Evolutionary conservation across 2,888 invertebrate species (phyloP).

Genomic region (Tetramorium bicarinatum): DNA sequence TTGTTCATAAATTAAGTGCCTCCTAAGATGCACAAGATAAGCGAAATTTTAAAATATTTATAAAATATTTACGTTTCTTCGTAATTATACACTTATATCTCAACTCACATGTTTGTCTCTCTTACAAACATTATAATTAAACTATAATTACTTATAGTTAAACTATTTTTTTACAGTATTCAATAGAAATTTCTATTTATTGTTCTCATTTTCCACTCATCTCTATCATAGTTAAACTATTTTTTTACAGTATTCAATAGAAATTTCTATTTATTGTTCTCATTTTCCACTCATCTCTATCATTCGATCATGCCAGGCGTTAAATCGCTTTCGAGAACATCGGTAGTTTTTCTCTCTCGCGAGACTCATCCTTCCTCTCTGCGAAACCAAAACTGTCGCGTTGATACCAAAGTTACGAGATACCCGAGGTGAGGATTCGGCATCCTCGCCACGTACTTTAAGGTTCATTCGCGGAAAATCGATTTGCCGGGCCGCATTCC

Average conservation of each 20-base stretch:
- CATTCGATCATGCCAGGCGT: not conserved
- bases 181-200: not conserved
- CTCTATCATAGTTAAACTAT: not conserved
- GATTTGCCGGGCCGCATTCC: conserved; percentile 48
- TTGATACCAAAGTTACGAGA: conserved; percentile 34
- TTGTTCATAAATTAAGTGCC: not conserved
- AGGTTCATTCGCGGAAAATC: conserved; percentile 55
- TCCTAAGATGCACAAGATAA: not conserved
- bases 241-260: not conserved
- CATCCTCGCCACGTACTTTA: conserved; percentile 51
- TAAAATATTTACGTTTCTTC: not conserved
- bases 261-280: not conserved
- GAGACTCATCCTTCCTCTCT: conserved; percentile 6
- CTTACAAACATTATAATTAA: not conserved
- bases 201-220: not conserved
- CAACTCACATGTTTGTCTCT: not conserved
- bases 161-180: not conserved
- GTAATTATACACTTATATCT: not conserved
- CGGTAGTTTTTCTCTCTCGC: not conserved
- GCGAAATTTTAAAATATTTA: not conserved
- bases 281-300: not conserved
- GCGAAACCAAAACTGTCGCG: conserved; percentile 32
- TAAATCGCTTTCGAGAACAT: conserved; percentile 11
- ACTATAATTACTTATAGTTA: not conserved
- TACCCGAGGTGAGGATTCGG: conserved; percentile 21